phyloP scores from a whole-genome alignment of 2,888 invertebrate genomes.

The Oscheius sp. region DNA sequence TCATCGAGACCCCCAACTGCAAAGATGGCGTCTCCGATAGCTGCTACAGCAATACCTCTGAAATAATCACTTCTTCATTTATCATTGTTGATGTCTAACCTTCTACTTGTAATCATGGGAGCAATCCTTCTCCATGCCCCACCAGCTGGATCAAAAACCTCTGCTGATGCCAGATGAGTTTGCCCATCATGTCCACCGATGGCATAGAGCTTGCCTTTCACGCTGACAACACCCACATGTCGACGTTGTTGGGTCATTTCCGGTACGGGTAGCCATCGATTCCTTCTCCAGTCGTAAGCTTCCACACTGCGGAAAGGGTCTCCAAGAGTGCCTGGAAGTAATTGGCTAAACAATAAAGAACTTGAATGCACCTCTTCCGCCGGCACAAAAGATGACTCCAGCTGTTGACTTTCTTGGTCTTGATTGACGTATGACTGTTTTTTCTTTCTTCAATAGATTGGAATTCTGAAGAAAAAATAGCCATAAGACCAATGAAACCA shows the following conservation, averaged over 20 bases:
- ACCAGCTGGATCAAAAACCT: slow-evolving; percentile 54
- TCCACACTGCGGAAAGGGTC: slow-evolving; percentile 73
- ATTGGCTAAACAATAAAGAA: background rate
- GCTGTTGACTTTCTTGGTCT: slow-evolving; percentile 72
- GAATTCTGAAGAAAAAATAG: slow-evolving; percentile 10
- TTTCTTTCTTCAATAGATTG: background rate
- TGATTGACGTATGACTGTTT: background rate
- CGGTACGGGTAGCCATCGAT: slow-evolving; percentile 72
- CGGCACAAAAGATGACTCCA: slow-evolving; percentile 74
- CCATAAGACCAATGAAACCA: background rate
- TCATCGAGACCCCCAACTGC: slow-evolving; percentile 74
- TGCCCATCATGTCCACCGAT: slow-evolving; percentile 74
- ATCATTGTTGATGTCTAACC: slow-evolving; percentile 19
- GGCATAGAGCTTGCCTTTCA: slow-evolving; percentile 71
- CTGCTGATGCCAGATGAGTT: slow-evolving; percentile 73
- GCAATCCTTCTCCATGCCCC: slow-evolving; percentile 40
- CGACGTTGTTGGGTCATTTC: slow-evolving; percentile 72
- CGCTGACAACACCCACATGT: slow-evolving; percentile 73
- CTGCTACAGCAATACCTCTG: slow-evolving; percentile 73
- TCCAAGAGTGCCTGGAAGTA: slow-evolving; percentile 68
- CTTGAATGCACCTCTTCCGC: slow-evolving; percentile 71
- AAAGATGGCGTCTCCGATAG: slow-evolving; percentile 73
- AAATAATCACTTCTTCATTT: background rate
- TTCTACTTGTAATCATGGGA: slow-evolving; percentile 60
- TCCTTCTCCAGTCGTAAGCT: slow-evolving; percentile 72